Evolutionary conservation across 2,888 invertebrate species (phyloP).

Genomic region (Coremacera marginata): DNA sequence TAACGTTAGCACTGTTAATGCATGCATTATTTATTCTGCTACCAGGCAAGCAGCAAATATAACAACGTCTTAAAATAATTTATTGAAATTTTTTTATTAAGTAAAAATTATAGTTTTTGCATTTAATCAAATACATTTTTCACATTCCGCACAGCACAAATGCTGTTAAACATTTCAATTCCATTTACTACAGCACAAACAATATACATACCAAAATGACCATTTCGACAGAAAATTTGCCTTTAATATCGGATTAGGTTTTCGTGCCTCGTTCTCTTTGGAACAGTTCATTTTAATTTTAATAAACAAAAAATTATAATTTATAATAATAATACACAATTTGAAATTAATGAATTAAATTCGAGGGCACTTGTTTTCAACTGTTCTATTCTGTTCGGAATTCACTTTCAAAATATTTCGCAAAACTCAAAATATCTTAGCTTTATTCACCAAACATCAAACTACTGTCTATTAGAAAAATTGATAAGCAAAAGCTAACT

Average conservation of each 20-base stretch:
- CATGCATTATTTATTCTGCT: no score
- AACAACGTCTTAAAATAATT: no score
- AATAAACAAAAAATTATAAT: background rate
- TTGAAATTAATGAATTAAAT: no score
- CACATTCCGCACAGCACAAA: background rate
- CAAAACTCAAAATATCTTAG: background rate
- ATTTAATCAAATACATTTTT: background rate
- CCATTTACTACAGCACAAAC: background rate
- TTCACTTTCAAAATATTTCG: slow-evolving; percentile 11
- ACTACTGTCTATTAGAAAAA: background rate
- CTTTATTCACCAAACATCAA: slow-evolving; percentile 3
- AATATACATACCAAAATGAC: slow-evolving; percentile 75
- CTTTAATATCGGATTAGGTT: slow-evolving; percentile 74
- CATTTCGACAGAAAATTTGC: slow-evolving; percentile 76
- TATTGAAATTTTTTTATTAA: no score
- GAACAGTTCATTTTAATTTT: slow-evolving; percentile 56
- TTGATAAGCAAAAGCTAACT: slow-evolving; percentile 24
- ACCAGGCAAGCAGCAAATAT: no score
- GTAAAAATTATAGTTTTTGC: no score
- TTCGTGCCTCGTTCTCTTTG: slow-evolving; percentile 60
- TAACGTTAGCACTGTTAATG: no score
- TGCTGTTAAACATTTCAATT: no score
- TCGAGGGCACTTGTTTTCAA: background rate
- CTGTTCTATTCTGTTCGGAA: background rate
- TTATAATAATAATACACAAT: no score